phyloP scores from a whole-genome alignment of 1,140 invertebrate genomes.

The Conus ventricosus region DNA sequence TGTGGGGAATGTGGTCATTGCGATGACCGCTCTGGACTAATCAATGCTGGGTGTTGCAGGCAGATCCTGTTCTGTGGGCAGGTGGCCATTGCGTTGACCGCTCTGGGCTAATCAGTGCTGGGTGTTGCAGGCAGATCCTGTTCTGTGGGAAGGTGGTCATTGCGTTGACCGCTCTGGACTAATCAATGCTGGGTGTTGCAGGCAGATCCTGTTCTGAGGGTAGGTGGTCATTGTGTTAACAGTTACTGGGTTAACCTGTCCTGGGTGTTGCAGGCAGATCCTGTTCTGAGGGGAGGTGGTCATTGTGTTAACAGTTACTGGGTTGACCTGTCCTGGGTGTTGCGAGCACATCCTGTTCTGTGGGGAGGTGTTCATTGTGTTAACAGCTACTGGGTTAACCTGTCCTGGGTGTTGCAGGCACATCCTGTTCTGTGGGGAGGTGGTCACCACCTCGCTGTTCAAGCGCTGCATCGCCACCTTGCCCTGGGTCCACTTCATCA shows the following conservation, averaged over 20 bases:
- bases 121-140: slow-evolving; percentile 69
- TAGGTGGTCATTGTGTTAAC: slow-evolving; percentile 73
- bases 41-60: slow-evolving; percentile 64
- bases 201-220: slow-evolving; percentile 75
- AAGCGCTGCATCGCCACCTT: slow-evolving; percentile 70
- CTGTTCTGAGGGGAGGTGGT: slow-evolving; percentile 76
- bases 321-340: too few relatives aligned
- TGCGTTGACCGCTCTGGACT: too few relatives aligned
- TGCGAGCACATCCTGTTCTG: slow-evolving; percentile 74
- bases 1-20: slow-evolving; percentile 77
- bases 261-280: slow-evolving; percentile 69
- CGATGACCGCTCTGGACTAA: too few relatives aligned
- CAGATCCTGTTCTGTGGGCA: slow-evolving; percentile 76
- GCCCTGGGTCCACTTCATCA: slow-evolving; percentile 72
- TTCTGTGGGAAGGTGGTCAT: slow-evolving; percentile 77
- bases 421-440: slow-evolving; percentile 76
- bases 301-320: too few relatives aligned
- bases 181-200: too few relatives aligned
- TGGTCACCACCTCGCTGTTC: slow-evolving; percentile 74
- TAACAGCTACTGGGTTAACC: too few relatives aligned
- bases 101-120: too few relatives aligned
- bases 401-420: slow-evolving; percentile 60
- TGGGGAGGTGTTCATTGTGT: slow-evolving; percentile 75
- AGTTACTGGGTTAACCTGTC: too few relatives aligned
- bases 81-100: slow-evolving; percentile 61